Base-by-base conservation (phyloP, 2,888 invertebrate species). In the Amphimallon solstitiale region DNA sequence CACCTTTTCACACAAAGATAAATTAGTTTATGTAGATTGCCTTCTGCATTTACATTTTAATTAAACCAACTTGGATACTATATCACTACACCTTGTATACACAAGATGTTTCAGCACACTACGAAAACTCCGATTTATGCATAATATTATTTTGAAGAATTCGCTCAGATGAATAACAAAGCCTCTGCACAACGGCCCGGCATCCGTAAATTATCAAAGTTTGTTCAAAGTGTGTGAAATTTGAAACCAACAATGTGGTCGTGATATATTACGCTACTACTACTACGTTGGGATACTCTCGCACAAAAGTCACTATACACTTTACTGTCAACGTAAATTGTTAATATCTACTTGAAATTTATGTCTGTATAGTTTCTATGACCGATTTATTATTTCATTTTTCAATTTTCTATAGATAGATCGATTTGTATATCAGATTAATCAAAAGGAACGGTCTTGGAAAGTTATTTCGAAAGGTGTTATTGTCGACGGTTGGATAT, bases 181-280 rank as follows among this genome's bases (percentile, higher is more conserved):
- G 69, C 76, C 73, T 74, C 76, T 75, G 1, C 21, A 12, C 72
- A 74, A n/a, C n/a, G n/a, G n/a, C 29, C 9, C 29, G 29, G 29
- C 29, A 9, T 29, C 29, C 77, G 73, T 79, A 79, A 79, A 79
- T 79, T 78, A 78, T 71, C 73, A 74, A 78, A 77, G 75, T 77
- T 78, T 76, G 74, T 77, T 75, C 74, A 71, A 77, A 78, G 75
- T 73, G 72, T 75, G 54, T 79, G 78, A 79, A 79, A 79, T 77
- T 76, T 77, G 78, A 79, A 74, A 77, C 76, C 73, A 67, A 72
- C 75, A 76, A 75, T 75, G 74, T 75, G 76, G 64, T 56, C 46
- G 46, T 56, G 34, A 64, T 64, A 64, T 64, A 43, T 59, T 59
- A 59, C 43, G 12, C 43, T 40, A 59, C 43, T 23, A 29, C 43